Base-by-base conservation (phyloP, 2,888 invertebrate genomes). In the Amitus sp. region DNA sequence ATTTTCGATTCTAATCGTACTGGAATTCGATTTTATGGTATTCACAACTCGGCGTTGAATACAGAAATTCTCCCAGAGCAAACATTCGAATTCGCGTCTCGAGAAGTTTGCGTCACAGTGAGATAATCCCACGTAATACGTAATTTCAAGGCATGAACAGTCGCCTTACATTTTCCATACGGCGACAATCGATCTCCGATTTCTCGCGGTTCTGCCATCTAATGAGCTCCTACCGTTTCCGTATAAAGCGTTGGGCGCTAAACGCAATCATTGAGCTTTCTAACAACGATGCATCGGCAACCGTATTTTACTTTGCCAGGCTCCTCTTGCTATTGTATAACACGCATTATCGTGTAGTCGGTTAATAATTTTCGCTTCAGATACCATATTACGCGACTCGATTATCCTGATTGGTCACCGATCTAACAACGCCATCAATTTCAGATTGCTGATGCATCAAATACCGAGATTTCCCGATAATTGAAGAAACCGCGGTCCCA, bases 311-410 rank as follows among this genome's bases (percentile, higher is more conserved):
- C n/a, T 43, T 39, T 40, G 23, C 37, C 39, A 3, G 33, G 27
- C 18, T 42, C 51, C 19, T 57, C 56, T 45, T 15, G 47, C 43
- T 30, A 63, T 63, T 63, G 49, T 56, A 39, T 52, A 63, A 63
- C 47, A 39, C 23, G 47, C 40, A 54, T 58, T 63, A 63, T 59
- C 56, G 49, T 45, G 54, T 43, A 39, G 45, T 45, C 43, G 49
- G 51, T 48, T 28, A 58, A 48, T 63, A 56, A 56, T 63, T 64
- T 64, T 56, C 64, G 64, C 53, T 56, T 60, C 34, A 47, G 55
- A 64, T 60, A n/a, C 19, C 54, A 34, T 46, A 53, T 60, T 64
- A 59, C 46, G 59, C 37, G 58, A 45, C 17, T 46, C 45, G 46
- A 52, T 52, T 23, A 50, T 43, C 50, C 47, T 28, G 40, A 27